Percentiles rank a stretch among this genome's conserved stretches.
phyloP scores from a whole-genome alignment of 2,113 vertebrate species.

The Marcusenius ussheri region DNA sequence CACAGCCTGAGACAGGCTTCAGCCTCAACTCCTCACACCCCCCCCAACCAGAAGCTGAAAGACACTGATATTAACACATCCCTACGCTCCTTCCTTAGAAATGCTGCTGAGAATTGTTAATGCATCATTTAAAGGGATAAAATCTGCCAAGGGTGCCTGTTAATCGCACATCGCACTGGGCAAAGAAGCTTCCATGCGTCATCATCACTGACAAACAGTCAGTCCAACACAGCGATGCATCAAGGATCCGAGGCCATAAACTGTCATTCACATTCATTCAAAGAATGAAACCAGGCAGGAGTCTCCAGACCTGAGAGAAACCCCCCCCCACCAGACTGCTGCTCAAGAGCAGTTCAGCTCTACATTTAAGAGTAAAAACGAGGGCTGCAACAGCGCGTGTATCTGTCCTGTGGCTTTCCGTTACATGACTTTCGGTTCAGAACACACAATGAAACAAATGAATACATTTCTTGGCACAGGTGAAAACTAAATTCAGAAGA shows the following conservation, averaged over 20 bases:
- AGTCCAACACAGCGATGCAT: background rate
- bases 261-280: background rate
- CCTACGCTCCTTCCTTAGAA: background rate
- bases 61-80: background rate
- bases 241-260: background rate
- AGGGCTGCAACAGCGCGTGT: background rate
- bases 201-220: background rate
- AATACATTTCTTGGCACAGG: too few relatives aligned
- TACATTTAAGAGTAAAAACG: background rate
- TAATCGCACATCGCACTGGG: background rate
- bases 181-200: background rate
- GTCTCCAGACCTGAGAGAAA: background rate
- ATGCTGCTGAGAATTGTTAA: background rate
- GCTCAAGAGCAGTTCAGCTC: background rate
- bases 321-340: background rate
- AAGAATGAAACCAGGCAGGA: background rate
- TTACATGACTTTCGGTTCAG: background rate
- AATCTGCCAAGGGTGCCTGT: background rate
- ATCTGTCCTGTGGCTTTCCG: background rate
- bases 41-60: background rate
- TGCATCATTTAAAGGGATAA: too few relatives aligned
- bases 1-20: too few relatives aligned
- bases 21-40: background rate
- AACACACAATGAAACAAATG: background rate
- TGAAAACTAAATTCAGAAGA: background rate